These are phyloP conservation scores for Strigamia transsilvanica DNA, from an alignment of 2,888 invertebrate species.

Conservation along the genomic window DNA sequence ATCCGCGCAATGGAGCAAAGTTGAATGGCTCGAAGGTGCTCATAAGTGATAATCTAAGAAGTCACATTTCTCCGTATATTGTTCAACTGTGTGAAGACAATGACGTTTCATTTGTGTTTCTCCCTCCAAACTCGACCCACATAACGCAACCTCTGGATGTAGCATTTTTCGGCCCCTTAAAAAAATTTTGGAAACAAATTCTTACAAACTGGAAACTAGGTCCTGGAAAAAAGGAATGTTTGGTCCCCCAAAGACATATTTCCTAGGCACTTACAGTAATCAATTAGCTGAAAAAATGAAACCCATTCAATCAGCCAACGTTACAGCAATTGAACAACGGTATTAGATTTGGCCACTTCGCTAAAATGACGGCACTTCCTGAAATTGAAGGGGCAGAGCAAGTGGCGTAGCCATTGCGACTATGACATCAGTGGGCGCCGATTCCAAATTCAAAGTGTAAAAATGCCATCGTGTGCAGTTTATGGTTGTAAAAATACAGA, in stretches of 20 bases:
- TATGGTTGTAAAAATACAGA: too few species aligned
- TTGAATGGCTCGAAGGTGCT: conserved; percentile 1
- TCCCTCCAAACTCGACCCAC: conserved; percentile 62
- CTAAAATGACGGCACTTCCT: too few species aligned
- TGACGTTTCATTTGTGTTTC: conserved; percentile 62
- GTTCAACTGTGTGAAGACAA: conserved; percentile 61
- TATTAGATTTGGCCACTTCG: too few species aligned
- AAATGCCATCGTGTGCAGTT: too few species aligned
- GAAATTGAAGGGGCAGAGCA: too few species aligned
- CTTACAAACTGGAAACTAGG: conserved; percentile 59
- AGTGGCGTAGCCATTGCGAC: too few species aligned
- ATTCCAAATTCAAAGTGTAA: too few species aligned
- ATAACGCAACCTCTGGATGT: conserved; percentile 62
- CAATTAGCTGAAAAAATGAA: not conserved
- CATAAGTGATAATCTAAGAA: conserved; percentile 48
- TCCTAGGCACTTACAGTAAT: not conserved
- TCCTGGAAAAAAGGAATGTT: not conserved
- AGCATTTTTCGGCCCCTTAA: conserved; percentile 61
- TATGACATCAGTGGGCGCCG: too few species aligned
- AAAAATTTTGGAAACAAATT: conserved; percentile 59
- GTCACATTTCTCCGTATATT: conserved; percentile 28
- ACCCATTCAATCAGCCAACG: not conserved
- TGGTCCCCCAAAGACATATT: not conserved
- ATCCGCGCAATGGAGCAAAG: too few species aligned
- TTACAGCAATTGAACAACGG: too few species aligned